Conservation (phyloP, 2,888 invertebrate genomes). For the Epistrophe eligans region DNA sequence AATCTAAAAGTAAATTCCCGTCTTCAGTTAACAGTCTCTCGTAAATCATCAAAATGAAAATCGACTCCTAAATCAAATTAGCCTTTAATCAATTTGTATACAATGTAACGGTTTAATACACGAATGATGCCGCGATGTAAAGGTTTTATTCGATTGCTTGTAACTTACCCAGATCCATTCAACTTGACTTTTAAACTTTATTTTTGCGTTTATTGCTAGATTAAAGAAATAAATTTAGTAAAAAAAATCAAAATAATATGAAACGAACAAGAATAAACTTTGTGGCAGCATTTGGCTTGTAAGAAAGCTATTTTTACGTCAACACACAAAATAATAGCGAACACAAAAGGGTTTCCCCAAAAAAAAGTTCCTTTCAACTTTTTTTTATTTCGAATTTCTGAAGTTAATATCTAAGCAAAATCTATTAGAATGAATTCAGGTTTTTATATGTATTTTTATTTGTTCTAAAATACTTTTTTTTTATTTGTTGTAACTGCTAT, state of each 20-base stretch:
- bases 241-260: conserved; percentile 5
- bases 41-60: conserved; percentile 33
- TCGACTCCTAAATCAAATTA: conserved; percentile 32
- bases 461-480: conserved; percentile 73
- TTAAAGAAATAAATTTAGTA: conserved; percentile 13
- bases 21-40: conserved; percentile 20
- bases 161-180: conserved; percentile 69
- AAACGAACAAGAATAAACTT: conserved; percentile 44
- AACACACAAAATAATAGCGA: conserved; percentile 52
- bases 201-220: conserved; percentile 49
- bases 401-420: conserved; percentile 53
- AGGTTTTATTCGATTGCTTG: conserved; percentile 17
- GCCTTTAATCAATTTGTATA: conserved; percentile 34
- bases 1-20: conserved; percentile 44
- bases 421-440: conserved; percentile 63
- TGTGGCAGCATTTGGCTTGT: conserved; percentile 67
- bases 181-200: conserved; percentile 31
- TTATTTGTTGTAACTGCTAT: conserved; percentile 71
- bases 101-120: conserved; percentile 25
- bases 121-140: conserved; percentile 13
- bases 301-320: conserved; percentile 33
- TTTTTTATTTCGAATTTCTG: conserved; percentile 40
- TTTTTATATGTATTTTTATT: conserved; percentile 72
- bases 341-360: conserved; percentile 49
- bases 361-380: conserved; percentile 46